A percentile compares a stretch with the other conserved stretches of the same genome.
phyloP scores from a whole-genome alignment of 1,140 invertebrate species.

The Anadara kagoshimensis region DNA sequence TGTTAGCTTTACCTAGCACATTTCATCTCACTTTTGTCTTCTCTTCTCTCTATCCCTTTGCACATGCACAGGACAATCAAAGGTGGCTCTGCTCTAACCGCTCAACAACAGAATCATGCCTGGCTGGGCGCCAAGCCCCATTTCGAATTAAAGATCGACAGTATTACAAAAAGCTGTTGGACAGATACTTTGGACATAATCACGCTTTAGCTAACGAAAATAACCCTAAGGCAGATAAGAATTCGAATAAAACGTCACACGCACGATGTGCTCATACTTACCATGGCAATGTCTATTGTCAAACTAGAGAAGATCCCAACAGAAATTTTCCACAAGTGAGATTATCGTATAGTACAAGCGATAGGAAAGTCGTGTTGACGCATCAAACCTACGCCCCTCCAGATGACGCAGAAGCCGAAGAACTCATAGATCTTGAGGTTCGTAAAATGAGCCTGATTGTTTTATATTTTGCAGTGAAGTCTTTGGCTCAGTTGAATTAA shows the following conservation, averaged over 20 bases:
- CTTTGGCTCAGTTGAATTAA: slow-evolving; percentile 20
- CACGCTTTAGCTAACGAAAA: slow-evolving; percentile 63
- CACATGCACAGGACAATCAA: slow-evolving; percentile 54
- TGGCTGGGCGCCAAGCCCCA: slow-evolving; percentile 49
- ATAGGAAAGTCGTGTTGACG: slow-evolving; percentile 48
- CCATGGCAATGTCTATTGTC: slow-evolving; percentile 37
- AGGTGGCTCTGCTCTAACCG: slow-evolving; percentile 58
- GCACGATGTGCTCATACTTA: slow-evolving; percentile 35
- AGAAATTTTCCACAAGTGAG: slow-evolving; percentile 60
- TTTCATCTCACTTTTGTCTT: slow-evolving; percentile 23
- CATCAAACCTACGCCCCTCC: slow-evolving; percentile 35
- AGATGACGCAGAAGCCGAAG: slow-evolving; percentile 48
- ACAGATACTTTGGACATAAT: slow-evolving; percentile 67
- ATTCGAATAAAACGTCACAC: slow-evolving; percentile 29
- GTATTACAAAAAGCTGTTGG: slow-evolving; percentile 69
- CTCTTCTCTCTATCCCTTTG: slow-evolving; percentile 28
- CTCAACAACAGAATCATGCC: slow-evolving; percentile 47
- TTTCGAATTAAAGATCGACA: slow-evolving; percentile 64
- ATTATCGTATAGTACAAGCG: slow-evolving; percentile 55
- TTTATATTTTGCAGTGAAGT: slow-evolving; percentile 5
- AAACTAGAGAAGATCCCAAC: slow-evolving; percentile 39
- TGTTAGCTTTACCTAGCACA: slow-evolving; percentile 13
- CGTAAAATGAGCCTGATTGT: slow-evolving; percentile 6
- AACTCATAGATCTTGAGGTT: slow-evolving; percentile 52
- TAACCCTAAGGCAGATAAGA: slow-evolving; percentile 43